These are phyloP conservation scores for Melitaea athalia DNA, from an alignment of 2,888 invertebrate species.

Conservation along the genomic window DNA sequence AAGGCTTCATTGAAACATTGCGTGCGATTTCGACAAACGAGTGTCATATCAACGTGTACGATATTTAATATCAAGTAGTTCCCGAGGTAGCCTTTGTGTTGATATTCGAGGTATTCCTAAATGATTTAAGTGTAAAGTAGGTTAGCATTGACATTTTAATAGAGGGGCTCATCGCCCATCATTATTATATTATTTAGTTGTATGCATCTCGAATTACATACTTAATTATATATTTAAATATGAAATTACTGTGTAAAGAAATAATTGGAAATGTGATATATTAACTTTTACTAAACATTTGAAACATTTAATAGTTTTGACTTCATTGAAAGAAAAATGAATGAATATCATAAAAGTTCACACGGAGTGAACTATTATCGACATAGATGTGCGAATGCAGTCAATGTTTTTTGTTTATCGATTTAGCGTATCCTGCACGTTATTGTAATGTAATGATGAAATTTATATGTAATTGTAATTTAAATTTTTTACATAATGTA, in stretches of 20 bases:
- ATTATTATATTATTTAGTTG: slow-evolving; percentile 51
- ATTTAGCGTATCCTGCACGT: slow-evolving; percentile 14
- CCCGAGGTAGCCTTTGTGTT: slow-evolving; percentile 56
- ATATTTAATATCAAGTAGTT: slow-evolving; percentile 37
- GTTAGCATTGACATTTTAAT: slow-evolving; percentile 54
- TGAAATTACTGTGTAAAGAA: slow-evolving; percentile 45
- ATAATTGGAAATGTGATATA: slow-evolving; percentile 58
- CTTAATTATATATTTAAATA: slow-evolving; percentile 45
- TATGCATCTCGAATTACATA: slow-evolving; percentile 58
- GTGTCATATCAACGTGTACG: slow-evolving; percentile 22
- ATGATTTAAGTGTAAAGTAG: slow-evolving; percentile 68
- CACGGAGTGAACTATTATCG: not conserved
- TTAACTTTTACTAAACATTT: slow-evolving; percentile 46
- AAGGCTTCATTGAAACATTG: not conserved
- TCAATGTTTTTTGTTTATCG: not conserved
- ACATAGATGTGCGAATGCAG: not conserved
- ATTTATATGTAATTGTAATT: slow-evolving; percentile 3
- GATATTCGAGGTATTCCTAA: slow-evolving; percentile 69
- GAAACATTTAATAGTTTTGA: slow-evolving; percentile 5
- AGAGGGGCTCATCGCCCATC: slow-evolving; percentile 43
- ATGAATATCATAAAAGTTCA: not conserved
- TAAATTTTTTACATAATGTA: slow-evolving; percentile 3
- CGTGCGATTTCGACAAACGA: not conserved
- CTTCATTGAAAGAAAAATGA: not conserved
- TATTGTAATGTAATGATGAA: slow-evolving; percentile 15